Evolutionary conservation across 2,888 invertebrate genomes (phyloP).

Genomic region (Melanostoma mellinum): DNA sequence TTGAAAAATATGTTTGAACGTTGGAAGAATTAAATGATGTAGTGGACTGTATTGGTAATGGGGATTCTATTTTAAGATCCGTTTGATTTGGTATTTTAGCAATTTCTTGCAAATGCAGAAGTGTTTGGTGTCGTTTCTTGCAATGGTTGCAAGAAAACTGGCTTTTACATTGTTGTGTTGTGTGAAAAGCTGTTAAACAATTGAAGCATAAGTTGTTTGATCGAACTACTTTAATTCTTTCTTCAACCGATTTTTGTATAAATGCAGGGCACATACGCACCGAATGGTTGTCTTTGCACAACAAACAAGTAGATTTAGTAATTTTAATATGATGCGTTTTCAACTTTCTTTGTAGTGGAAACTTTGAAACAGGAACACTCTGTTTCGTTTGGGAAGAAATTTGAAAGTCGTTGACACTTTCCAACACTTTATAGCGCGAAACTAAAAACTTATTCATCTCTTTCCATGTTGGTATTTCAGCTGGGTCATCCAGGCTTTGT

Average conservation of each 20-base stretch:
- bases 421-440: constrained; percentile 3
- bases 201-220: constrained; percentile 28
- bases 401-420: constrained; percentile 15
- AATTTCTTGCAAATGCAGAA: background rate
- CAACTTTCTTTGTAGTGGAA: background rate
- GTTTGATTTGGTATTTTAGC: background rate
- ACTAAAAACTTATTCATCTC: constrained; percentile 10
- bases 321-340: constrained; percentile 3
- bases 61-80: background rate
- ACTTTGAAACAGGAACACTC: background rate
- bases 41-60: constrained; percentile 14
- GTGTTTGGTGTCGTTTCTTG: constrained; percentile 14
- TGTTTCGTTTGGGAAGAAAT: background rate
- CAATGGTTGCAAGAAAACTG: constrained; percentile 18
- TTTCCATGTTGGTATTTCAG: constrained; percentile 26
- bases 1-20: background rate
- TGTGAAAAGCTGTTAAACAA: constrained; percentile 21
- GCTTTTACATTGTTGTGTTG: constrained; percentile 3
- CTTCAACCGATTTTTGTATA: background rate
- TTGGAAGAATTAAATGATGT: background rate
- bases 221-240: constrained; percentile 12
- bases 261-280: constrained; percentile 17
- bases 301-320: background rate
- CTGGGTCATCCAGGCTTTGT: background rate
- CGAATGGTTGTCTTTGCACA: constrained; percentile 14